A percentile compares a stretch with the other conserved stretches of the same genome.
Conservation (phyloP, 2,797 vertebrate species). For the Chloroceryle amazona region DNA sequence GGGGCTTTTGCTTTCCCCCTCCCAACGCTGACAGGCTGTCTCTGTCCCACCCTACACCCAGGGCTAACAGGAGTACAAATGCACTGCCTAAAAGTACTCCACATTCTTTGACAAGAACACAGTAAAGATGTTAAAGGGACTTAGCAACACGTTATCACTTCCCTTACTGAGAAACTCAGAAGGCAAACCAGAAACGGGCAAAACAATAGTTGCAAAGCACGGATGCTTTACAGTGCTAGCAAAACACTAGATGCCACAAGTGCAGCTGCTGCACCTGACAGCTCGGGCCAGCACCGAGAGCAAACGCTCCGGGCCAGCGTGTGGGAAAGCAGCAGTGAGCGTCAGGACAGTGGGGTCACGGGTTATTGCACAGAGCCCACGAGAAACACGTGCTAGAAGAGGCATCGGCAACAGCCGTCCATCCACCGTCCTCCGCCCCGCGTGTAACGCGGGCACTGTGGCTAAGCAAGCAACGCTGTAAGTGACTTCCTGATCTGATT, state of each 20-base stretch:
- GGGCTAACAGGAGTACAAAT: not conserved
- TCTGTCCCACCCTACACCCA: not conserved
- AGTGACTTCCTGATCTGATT: not conserved
- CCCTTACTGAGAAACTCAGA: not conserved
- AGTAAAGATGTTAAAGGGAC: not conserved
- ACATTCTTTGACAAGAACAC: not conserved
- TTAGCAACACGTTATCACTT: accelerated
- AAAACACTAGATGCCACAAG: not conserved
- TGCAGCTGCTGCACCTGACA: not conserved
- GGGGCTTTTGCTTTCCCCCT: not conserved
- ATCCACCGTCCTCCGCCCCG: accelerated
- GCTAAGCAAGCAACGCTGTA: not conserved
- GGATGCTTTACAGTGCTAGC: accelerated
- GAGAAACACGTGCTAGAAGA: accelerated
- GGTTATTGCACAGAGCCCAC: not conserved
- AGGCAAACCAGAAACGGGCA: not conserved
- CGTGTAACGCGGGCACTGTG: accelerated
- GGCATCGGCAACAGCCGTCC: accelerated
- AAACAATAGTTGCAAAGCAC: not conserved
- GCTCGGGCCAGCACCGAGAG: not conserved
- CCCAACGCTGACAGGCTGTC: not conserved
- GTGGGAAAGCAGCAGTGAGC: not conserved
- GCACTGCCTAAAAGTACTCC: not conserved
- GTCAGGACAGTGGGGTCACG: not conserved
- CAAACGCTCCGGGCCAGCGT: accelerated